A percentile compares a stretch with the other conserved stretches of the same genome.
Conservation (phyloP, 2,113 vertebrate genomes). For the Lonchura striata region DNA sequence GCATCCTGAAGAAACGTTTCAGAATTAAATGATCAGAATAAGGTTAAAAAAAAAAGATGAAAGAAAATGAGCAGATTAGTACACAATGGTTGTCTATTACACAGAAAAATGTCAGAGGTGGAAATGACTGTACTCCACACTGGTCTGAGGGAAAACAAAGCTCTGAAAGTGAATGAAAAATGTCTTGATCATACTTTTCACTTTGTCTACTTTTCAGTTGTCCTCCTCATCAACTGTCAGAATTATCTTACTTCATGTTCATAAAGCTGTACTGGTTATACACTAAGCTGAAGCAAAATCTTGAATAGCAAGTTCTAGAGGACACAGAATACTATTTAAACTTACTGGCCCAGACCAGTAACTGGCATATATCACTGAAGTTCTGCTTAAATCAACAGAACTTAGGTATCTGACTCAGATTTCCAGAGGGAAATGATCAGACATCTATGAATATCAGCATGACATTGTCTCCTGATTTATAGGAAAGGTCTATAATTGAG, state of each 20-base stretch:
- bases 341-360: background rate
- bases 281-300: background rate
- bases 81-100: background rate
- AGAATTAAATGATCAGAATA: background rate
- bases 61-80: background rate
- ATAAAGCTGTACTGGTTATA: background rate
- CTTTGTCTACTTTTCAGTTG: no score
- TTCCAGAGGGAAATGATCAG: constrained; percentile 13
- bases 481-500: constrained; percentile 10
- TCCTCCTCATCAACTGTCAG: background rate
- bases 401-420: constrained; percentile 5
- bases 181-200: background rate
- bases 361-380: background rate
- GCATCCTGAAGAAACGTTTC: background rate
- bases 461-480: background rate
- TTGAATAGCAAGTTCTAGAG: background rate
- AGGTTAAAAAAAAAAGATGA: background rate
- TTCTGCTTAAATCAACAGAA: background rate
- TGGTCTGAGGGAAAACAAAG: background rate
- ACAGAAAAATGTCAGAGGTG: background rate
- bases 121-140: background rate
- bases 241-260: background rate
- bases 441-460: background rate
- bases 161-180: background rate
- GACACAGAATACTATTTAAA: background rate